Evolutionary conservation across 2,888 invertebrate genomes (phyloP), one percentile per base, ranked within the genome.

Genomic region (Caradrina kadenii): DNA sequence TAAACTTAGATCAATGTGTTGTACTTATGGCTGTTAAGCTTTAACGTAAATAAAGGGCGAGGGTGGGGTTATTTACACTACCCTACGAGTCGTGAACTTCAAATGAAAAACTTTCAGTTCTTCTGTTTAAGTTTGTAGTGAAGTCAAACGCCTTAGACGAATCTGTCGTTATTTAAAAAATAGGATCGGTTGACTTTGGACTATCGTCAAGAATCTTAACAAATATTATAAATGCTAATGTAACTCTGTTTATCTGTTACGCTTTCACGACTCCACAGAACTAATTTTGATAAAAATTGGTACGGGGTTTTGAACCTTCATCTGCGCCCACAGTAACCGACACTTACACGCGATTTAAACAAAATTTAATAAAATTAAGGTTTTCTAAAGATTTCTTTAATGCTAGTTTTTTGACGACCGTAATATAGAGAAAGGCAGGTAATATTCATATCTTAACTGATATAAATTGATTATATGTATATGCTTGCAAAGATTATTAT

Each of bases 1-100:
- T 65, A 15, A 69, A 68, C 53, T 62, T 49, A 67, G 54, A 78
- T 68, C 78, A 78, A 75, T 73, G 56, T 60, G 53, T 50, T 54
- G 15, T 39, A 52, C 31, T 52, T 45, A 55, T 49, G 19, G 19
- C 49, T 50, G 11, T 39, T 56, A 69, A 10, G 53, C 17, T 26
- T 31, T 73, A 54, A 63, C 52, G 42, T 63, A 62, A 67, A 70
- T 63, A 35, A 8, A 35, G 35, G 35, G 8, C 1, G 35, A 35
- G 55, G 19, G 39, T 8, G 35, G 26, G 58, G 52, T 69, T 60
- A 61, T 61, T 63, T 61, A 48, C 60, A 69, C 22, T 19, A 39
- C 0, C 42, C 31, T 13, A 49, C 19, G 22, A 67, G 31, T 26
- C 50, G 62, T 73, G 17, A 61, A 56, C 52, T 49, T n/a, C 22